Evolutionary conservation across 2,113 vertebrate species (phyloP), one percentile per base, ranked within the genome.

Genomic region (Mormyrus lacerda): DNA sequence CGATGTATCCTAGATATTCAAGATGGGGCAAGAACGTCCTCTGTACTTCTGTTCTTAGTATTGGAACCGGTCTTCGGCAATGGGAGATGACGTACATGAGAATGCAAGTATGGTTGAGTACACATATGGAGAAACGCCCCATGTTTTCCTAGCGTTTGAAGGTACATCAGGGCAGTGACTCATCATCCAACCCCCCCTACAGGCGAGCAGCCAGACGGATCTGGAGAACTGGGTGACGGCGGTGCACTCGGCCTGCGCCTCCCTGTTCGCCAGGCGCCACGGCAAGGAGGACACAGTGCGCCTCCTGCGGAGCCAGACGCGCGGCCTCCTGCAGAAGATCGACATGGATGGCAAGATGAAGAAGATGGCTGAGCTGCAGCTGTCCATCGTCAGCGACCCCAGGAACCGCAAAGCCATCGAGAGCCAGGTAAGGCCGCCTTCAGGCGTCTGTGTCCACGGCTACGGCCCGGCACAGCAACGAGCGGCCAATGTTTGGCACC

Each of bases 291-390:
- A 99, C 90, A 99, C 98, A 0, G 93, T 98, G 73, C 96, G 96
- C 53, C 93, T 99, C 85, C 95, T 99, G 88, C 96, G 95, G 91
- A 98, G 93, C 92, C 97, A 99, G 94, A 97, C 97, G 19, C 97
- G 96, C 4, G 96, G 93, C 89, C 96, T 99, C 1, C 96, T 97
- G 55, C 98, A 99, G 95, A 99, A 99, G 95, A 97, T 99, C 21
- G 98, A 99, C 93, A 99, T 99, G 98, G 98, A 99, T 53, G 96
- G 97, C 91, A 99, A 99, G 94, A 99, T 99, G 98, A 98, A 96
- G 94, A 99, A 99, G 95, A 99, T 99, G 98, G 98, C 98, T 0
- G 98, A 99, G 92, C 91, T 99, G 82, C 98, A 99, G 94, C 96
- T 99, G 65, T 97, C 97, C 0, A 95, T 98, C 55, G 98, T 99